Evolutionary conservation across 2,797 vertebrate species (phyloP).

Genomic region (Phrynocephalus vlangalii): DNA sequence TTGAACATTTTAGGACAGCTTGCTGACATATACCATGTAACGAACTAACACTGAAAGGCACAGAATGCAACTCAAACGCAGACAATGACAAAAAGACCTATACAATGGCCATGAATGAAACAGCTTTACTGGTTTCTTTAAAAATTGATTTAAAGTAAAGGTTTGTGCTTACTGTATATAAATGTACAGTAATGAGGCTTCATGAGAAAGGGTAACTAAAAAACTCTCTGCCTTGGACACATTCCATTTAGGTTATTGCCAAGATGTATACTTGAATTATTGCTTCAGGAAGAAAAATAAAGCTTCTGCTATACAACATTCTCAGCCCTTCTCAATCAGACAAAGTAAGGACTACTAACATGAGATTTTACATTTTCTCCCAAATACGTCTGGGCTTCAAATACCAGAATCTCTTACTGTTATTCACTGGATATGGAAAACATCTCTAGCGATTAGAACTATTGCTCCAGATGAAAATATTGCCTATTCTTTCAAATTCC

Average conservation of each 20-base stretch:
- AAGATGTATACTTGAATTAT: background rate
- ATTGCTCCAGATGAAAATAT: background rate
- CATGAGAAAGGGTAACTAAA: background rate
- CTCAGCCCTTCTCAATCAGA: background rate
- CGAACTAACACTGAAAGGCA: slow-evolving; percentile 50
- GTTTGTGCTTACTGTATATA: background rate
- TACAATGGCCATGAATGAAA: slow-evolving; percentile 44
- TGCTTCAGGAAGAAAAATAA: background rate
- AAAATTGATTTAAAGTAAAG: background rate
- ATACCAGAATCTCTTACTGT: too few species aligned
- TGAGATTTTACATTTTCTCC: background rate
- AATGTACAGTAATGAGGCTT: background rate
- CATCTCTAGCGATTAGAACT: too few species aligned
- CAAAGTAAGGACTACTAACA: background rate
- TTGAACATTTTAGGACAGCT: slow-evolving; percentile 48
- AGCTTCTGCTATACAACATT: background rate
- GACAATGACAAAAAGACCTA: background rate
- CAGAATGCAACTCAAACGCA: slow-evolving; percentile 46
- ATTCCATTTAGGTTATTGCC: background rate
- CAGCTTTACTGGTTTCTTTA: slow-evolving; percentile 26
- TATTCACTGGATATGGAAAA: too few species aligned
- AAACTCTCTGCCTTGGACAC: background rate
- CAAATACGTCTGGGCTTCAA: too few species aligned
- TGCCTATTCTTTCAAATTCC: background rate
- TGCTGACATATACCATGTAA: slow-evolving; percentile 42